Evolutionary conservation across 2,113 vertebrate species (phyloP).

Genomic region (Psephotus haematonotus): DNA sequence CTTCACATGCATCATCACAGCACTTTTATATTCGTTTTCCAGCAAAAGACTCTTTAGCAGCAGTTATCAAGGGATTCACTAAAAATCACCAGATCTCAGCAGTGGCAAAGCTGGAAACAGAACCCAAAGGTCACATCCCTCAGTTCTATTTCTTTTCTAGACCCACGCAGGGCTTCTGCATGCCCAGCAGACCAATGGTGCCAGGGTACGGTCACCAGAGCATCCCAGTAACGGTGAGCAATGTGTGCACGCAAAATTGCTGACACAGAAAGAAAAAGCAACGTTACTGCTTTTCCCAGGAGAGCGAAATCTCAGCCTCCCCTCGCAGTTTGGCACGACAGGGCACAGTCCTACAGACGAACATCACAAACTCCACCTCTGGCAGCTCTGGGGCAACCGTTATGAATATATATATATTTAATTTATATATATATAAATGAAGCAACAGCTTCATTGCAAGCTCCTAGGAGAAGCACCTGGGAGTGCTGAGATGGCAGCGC

Average conservation of each 20-base stretch:
- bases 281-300: neutral
- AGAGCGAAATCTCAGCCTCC: neutral
- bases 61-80: neutral
- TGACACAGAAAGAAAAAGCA: neutral
- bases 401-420: no score
- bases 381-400: neutral
- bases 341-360: neutral
- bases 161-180: neutral
- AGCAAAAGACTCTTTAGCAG: neutral
- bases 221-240: neutral
- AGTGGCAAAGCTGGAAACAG: neutral
- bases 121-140: neutral
- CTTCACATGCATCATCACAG: no score
- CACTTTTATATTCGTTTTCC: neutral
- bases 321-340: neutral
- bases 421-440: no score
- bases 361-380: no score
- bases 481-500: fast-evolving
- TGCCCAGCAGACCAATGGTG: neutral
- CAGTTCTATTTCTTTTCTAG: neutral
- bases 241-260: fast-evolving
- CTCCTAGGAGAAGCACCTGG: fast-evolving
- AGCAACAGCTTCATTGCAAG: neutral
- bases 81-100: neutral
- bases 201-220: fast-evolving